phyloP scores from a whole-genome alignment of 2,888 invertebrate genomes.

The Stenotaenia linearis region DNA sequence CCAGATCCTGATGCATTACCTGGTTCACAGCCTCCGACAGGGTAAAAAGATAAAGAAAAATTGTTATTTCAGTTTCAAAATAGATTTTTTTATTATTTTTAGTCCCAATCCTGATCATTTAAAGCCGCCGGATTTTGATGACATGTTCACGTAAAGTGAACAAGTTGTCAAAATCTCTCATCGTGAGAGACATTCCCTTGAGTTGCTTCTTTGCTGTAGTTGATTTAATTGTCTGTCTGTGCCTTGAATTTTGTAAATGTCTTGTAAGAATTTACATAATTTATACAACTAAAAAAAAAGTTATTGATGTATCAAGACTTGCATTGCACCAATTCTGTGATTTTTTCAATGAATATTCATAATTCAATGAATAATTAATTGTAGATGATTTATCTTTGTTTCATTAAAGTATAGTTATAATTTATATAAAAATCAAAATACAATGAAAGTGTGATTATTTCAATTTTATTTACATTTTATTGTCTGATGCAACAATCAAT shows the following conservation, averaged over 20 bases:
- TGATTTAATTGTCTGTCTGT: not conserved
- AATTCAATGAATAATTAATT: no score
- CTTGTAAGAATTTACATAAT: not conserved
- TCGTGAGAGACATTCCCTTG: constrained; percentile 38
- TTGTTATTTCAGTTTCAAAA: not conserved
- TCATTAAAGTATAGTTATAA: not conserved
- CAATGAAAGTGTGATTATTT: not conserved
- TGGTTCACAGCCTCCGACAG: constrained; percentile 15
- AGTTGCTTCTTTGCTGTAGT: not conserved
- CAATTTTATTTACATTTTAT: not conserved
- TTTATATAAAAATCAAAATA: not conserved
- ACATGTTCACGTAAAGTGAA: constrained; percentile 76
- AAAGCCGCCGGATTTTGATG: constrained; percentile 67
- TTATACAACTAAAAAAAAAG: not conserved
- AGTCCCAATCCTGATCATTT: constrained; percentile 66
- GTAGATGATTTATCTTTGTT: not conserved
- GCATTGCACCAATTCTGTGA: not conserved
- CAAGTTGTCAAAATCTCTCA: no score
- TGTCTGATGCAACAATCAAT: not conserved
- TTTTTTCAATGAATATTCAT: not conserved
- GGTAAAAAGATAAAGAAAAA: not conserved
- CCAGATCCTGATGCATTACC: constrained; percentile 48
- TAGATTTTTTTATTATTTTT: not conserved
- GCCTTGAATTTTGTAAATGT: constrained; percentile 14
- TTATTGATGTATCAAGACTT: not conserved